Evolutionary conservation across 2,797 vertebrate genomes (phyloP).

Genomic region (Characodon lateralis): DNA sequence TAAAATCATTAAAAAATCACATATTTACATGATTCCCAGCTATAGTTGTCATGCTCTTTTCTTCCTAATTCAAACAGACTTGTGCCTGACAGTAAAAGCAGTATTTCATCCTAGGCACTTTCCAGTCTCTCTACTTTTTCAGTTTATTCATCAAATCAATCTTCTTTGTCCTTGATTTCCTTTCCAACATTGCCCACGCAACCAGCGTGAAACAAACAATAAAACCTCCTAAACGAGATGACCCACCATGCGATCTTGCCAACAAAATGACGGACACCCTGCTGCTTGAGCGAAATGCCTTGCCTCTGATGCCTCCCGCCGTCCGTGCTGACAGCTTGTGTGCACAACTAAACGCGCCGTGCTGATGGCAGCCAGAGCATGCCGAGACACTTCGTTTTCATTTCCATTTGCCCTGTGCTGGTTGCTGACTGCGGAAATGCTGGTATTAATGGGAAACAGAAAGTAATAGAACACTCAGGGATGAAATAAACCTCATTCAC

Average conservation of each 20-base stretch:
- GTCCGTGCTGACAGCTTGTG: conserved; percentile 55
- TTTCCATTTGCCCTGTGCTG: conserved; percentile 62
- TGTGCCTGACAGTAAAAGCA: not conserved
- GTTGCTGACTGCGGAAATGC: conserved; percentile 70
- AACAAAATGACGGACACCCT: conserved; percentile 70
- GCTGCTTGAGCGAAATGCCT: conserved; percentile 54
- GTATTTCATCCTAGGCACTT: conserved; percentile 27
- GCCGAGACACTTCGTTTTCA: conserved; percentile 47
- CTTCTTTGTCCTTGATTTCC: conserved; percentile 57
- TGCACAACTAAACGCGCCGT: conserved; percentile 59
- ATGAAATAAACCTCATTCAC: conserved; percentile 39
- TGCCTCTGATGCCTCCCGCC: conserved; percentile 56
- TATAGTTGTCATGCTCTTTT: conserved; percentile 7
- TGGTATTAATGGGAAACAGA: conserved; percentile 62
- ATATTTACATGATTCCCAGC: conserved; percentile 4
- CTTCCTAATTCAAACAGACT: conserved; percentile 13
- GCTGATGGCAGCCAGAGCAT: conserved; percentile 61
- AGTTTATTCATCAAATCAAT: conserved; percentile 34
- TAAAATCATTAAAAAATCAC: conserved; percentile 1
- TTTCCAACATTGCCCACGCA: conserved; percentile 64
- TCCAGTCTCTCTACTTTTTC: conserved; percentile 38
- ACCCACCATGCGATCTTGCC: conserved; percentile 75
- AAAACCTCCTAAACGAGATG: conserved; percentile 71
- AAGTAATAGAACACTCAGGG: conserved; percentile 59
- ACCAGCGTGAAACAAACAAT: conserved; percentile 67